A percentile compares a stretch with the other conserved stretches of the same genome.
Conservation (phyloP, 2,113 vertebrate species). For the Haemorhous mexicanus region DNA sequence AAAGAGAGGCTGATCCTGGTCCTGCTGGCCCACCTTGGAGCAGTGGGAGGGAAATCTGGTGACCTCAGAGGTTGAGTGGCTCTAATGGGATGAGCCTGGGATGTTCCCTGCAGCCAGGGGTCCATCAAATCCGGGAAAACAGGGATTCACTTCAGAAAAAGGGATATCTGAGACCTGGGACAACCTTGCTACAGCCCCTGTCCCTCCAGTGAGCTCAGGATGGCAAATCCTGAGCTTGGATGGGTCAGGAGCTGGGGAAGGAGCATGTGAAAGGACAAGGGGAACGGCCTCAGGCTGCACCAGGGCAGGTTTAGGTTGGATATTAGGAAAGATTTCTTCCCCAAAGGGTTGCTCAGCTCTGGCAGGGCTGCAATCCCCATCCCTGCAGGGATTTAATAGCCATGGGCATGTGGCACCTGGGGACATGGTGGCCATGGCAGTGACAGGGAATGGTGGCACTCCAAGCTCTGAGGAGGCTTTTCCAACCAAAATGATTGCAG, state of each 20-base stretch:
- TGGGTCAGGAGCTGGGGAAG: fast-evolving
- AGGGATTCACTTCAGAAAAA: fast-evolving
- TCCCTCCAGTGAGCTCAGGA: not conserved
- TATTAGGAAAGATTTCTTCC: not conserved
- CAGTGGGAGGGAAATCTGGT: fast-evolving
- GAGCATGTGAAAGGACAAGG: not conserved
- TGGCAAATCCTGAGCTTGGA: not conserved
- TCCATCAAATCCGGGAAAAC: not conserved
- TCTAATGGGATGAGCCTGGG: not conserved
- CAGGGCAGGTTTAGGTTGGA: not conserved
- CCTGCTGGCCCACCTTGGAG: not conserved
- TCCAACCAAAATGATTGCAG: fast-evolving
- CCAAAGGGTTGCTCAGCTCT: not conserved
- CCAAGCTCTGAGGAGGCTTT: not conserved
- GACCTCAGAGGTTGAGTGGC: not conserved
- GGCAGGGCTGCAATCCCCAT: not conserved
- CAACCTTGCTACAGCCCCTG: no score
- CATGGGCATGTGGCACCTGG: not conserved
- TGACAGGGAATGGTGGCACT: not conserved
- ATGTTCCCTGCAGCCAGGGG: not conserved
- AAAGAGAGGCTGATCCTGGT: not conserved
- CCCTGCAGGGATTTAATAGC: not conserved
- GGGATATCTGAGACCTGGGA: not conserved
- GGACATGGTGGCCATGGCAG: not conserved
- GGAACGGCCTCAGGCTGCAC: fast-evolving